A percentile compares a stretch with the other conserved stretches of the same genome.
Evolutionary conservation across 2,888 invertebrate species (phyloP).

Genomic region (Doris montereyensis): DNA sequence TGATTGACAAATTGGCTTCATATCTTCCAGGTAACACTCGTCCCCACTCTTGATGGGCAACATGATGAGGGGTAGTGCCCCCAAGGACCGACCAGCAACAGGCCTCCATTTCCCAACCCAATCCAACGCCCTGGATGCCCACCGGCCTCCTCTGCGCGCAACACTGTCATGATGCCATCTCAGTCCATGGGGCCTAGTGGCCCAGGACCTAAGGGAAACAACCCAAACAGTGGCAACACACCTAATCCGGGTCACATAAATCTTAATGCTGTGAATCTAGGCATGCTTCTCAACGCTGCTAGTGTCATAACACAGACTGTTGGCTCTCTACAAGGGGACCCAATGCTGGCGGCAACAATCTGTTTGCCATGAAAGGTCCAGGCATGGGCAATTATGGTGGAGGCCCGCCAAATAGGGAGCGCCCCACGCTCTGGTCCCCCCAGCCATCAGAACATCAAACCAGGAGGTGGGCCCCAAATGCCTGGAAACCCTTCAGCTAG

Average conservation of each 20-base stretch:
- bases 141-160: slow-evolving; percentile 21
- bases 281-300: neutral
- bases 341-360: slow-evolving; percentile 27
- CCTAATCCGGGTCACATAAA: neutral
- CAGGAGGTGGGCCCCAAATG: no score
- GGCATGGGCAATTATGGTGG: slow-evolving; percentile 8
- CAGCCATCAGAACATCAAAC: no score
- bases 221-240: neutral
- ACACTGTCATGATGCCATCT: slow-evolving; percentile 5
- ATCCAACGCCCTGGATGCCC: slow-evolving; percentile 58
- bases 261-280: slow-evolving; percentile 26
- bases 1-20: no score
- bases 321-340: neutral
- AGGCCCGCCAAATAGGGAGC: slow-evolving; percentile 15
- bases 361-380: slow-evolving; percentile 34
- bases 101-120: slow-evolving; percentile 57
- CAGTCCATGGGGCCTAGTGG: neutral
- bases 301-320: neutral
- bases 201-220: neutral
- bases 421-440: no score
- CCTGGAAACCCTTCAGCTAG: no score
- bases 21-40: no score
- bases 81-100: slow-evolving; percentile 37
- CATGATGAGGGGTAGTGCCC: slow-evolving; percentile 51
- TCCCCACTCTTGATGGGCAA: slow-evolving; percentile 61